Evolutionary conservation across 2,888 invertebrate genomes (phyloP).

Genomic region (Tetanocera ferruginea): DNA sequence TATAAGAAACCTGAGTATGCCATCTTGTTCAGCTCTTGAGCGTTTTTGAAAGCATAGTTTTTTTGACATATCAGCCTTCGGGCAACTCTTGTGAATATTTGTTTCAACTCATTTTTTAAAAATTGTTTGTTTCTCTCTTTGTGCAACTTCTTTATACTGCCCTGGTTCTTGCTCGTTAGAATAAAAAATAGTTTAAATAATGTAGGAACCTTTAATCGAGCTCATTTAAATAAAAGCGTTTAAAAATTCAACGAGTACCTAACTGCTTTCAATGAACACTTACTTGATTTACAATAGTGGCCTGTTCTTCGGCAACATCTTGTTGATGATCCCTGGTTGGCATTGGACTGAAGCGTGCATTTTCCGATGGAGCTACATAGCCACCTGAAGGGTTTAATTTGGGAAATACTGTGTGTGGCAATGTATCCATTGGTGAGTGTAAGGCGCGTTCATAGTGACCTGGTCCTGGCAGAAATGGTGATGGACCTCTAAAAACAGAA

Average conservation of each 20-base stretch:
- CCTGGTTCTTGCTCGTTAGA: not conserved
- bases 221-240: too few species aligned
- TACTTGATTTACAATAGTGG: slow-evolving; percentile 69
- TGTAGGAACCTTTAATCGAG: too few species aligned
- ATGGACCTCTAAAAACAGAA: slow-evolving; percentile 66
- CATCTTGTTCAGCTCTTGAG: too few species aligned
- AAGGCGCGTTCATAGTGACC: slow-evolving; percentile 68
- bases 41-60: too few species aligned
- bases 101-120: too few species aligned
- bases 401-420: slow-evolving; percentile 74
- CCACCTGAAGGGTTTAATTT: slow-evolving; percentile 68
- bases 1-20: too few species aligned
- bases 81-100: too few species aligned
- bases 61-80: too few species aligned
- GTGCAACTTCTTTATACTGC: too few species aligned
- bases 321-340: slow-evolving; percentile 70
- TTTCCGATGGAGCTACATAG: slow-evolving; percentile 63
- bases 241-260: too few species aligned
- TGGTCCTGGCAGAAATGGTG: slow-evolving; percentile 73
- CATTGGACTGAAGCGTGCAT: slow-evolving; percentile 66
- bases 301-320: slow-evolving; percentile 68
- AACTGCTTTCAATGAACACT: slow-evolving; percentile 46
- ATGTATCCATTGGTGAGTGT: slow-evolving; percentile 65
- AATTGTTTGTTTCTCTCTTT: too few species aligned
- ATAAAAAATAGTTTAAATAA: too few species aligned